Conservation (phyloP, 2,797 vertebrate genomes). For the Dermochelys coriacea region DNA sequence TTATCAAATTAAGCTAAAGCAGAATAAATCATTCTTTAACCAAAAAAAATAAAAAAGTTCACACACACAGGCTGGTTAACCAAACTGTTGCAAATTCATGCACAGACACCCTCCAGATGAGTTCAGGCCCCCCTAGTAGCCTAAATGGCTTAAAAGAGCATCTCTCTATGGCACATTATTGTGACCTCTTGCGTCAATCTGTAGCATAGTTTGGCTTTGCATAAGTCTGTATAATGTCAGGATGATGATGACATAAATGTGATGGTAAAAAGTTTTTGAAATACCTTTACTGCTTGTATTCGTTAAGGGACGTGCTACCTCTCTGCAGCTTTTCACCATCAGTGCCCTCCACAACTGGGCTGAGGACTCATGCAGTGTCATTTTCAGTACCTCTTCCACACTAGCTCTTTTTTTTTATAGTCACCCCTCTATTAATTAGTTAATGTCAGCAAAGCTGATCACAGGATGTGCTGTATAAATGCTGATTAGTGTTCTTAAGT, state of each 20-base stretch:
- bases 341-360: not conserved
- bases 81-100: not conserved
- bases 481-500: not conserved
- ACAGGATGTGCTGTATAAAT: not conserved
- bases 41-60: not conserved
- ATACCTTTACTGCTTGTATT: not conserved
- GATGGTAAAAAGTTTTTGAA: not conserved
- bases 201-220: not conserved
- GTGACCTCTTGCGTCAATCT: not conserved
- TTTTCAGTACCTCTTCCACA: not conserved
- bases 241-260: not conserved
- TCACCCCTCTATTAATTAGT: not conserved
- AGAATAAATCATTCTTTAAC: not conserved
- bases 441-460: not conserved
- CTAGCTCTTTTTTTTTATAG: not conserved
- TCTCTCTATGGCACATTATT: not conserved
- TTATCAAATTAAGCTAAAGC: not conserved
- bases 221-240: rapidly evolving
- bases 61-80: not conserved
- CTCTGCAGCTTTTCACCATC: not conserved
- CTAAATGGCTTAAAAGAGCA: not conserved
- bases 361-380: not conserved
- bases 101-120: not conserved
- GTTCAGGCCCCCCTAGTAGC: not conserved
- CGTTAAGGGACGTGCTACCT: not conserved